These are phyloP conservation scores for Hirtodrosophila histrioides DNA, from an alignment of 2,888 invertebrate species.

Conservation along the genomic window DNA sequence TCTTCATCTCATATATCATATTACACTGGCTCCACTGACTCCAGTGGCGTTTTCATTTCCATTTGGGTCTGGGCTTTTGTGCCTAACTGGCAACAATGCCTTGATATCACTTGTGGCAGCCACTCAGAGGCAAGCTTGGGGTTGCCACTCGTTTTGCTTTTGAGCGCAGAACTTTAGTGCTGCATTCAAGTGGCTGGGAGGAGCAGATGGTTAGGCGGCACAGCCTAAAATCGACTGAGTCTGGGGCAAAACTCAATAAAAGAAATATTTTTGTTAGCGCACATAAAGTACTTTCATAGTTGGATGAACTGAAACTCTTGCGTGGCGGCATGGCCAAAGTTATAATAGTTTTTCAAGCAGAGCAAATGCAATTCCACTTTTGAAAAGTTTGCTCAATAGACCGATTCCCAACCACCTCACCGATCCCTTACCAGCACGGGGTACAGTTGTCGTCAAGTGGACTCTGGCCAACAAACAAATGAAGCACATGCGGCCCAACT, in stretches of 20 bases:
- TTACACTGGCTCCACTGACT: conserved; percentile 27
- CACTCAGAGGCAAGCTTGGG: conserved; percentile 32
- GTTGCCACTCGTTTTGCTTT: conserved; percentile 27
- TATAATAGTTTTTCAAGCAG: conserved; percentile 78
- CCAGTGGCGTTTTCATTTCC: conserved; percentile 35
- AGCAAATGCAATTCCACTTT: conserved; percentile 78
- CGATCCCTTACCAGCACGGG: conserved; percentile 4
- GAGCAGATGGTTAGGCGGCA: conserved; percentile 23
- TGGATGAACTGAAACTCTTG: conserved; percentile 66
- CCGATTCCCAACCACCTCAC: conserved; percentile 11
- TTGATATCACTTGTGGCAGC: conserved; percentile 62
- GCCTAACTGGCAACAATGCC: conserved; percentile 62
- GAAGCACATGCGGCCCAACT: conserved; percentile 61
- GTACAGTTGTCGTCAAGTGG: conserved; percentile 65
- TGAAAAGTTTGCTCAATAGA: conserved; percentile 66
- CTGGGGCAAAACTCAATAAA: conserved; percentile 70
- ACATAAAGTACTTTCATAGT: conserved; percentile 78
- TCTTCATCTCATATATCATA: conserved; percentile 34
- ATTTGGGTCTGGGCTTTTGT: conserved; percentile 41
- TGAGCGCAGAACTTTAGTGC: conserved; percentile 37
- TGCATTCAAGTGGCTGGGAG: conserved; percentile 23
- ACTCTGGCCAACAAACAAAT: conserved; percentile 73
- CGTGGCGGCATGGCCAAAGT: conserved; percentile 59
- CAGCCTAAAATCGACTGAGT: conserved; percentile 58
- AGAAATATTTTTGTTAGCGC: conserved; percentile 79